Evolutionary conservation across 2,797 vertebrate species (phyloP).

Genomic region (Eidolon dupreanum): DNA sequence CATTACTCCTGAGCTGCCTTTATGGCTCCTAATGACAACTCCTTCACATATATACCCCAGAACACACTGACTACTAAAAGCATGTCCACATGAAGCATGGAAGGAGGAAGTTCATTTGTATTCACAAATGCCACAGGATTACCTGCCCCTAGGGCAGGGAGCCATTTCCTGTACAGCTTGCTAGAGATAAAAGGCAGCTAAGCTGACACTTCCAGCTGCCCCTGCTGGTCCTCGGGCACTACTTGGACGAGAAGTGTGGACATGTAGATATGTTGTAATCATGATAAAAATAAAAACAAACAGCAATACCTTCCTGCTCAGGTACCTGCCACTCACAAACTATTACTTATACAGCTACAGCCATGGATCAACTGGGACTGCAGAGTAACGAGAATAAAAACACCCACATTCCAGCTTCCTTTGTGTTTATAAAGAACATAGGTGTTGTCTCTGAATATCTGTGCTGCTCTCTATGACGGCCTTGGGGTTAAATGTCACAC

Average conservation of each 20-base stretch:
- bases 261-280: background rate
- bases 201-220: background rate
- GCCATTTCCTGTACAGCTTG: background rate
- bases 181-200: background rate
- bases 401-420: background rate
- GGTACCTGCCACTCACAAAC: background rate
- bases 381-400: no score
- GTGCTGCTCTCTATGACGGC: background rate
- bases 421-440: background rate
- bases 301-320: background rate
- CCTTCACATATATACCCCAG: background rate
- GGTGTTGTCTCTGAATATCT: background rate
- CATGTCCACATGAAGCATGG: background rate
- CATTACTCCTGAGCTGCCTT: background rate
- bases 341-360: background rate
- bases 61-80: background rate
- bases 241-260: background rate
- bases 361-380: fast-evolving
- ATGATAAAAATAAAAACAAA: background rate
- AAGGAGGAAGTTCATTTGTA: background rate
- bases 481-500: background rate
- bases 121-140: background rate
- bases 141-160: background rate
- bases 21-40: background rate
- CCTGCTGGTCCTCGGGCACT: background rate